These are phyloP conservation scores for Tenthredo mesomela DNA, from an alignment of 2,888 invertebrate genomes.

Conservation along the genomic window DNA sequence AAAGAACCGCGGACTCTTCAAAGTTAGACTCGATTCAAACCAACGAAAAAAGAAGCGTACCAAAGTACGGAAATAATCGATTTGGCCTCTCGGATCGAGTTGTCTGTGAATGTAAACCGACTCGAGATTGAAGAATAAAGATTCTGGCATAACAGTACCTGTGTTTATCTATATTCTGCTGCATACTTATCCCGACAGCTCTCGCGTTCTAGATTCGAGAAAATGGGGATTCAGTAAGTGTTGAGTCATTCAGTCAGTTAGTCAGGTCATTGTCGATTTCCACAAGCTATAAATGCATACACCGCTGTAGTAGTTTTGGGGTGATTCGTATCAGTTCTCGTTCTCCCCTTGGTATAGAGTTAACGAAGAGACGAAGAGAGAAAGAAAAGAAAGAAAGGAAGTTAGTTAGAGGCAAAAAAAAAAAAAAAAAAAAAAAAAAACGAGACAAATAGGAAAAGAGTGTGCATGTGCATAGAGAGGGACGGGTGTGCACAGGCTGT, in stretches of 20 bases:
- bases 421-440: background rate
- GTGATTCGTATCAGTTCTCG: slow-evolving; percentile 18
- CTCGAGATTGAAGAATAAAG: background rate
- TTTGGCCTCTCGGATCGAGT: slow-evolving; percentile 17
- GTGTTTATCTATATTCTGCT: background rate
- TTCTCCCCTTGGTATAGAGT: background rate
- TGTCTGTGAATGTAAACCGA: background rate
- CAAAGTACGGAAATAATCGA: slow-evolving; percentile 33
- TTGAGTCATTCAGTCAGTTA: background rate
- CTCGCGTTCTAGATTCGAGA: background rate
- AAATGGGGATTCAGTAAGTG: background rate
- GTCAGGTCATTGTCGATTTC: background rate
- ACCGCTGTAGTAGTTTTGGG: background rate
- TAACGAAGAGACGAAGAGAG: slow-evolving; percentile 27
- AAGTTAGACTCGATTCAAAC: background rate
- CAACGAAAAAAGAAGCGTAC: background rate
- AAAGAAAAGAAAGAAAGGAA: background rate
- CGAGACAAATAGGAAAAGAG: background rate
- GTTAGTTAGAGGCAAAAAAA: background rate
- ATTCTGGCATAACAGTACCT: background rate
- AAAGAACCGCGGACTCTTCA: background rate
- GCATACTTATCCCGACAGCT: background rate
- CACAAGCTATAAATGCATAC: background rate
- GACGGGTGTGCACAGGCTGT: background rate
- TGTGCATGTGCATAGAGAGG: background rate